Percentiles rank a stretch among this genome's conserved stretches.
phyloP scores from a whole-genome alignment of 92 coral and sea anemone genomes.

The Actinernus sp. region DNA sequence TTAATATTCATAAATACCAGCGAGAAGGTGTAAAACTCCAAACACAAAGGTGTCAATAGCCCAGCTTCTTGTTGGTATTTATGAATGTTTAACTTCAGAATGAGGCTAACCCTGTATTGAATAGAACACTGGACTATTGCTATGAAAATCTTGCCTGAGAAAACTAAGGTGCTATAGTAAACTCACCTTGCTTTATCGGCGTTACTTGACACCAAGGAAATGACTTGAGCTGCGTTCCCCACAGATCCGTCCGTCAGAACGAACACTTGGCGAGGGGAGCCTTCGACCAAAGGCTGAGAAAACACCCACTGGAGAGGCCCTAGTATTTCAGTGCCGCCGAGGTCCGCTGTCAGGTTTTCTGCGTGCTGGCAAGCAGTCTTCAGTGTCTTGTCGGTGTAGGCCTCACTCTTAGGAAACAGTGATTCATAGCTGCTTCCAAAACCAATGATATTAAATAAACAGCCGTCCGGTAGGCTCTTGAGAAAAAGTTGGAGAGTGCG shows the following conservation, averaged over 20 bases:
- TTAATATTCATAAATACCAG: too few species aligned
- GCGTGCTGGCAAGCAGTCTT: slow-evolving; percentile 74
- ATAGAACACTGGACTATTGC: too few species aligned
- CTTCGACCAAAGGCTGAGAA: slow-evolving; percentile 74
- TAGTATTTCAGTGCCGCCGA: slow-evolving; percentile 90
- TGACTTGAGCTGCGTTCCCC: slow-evolving; percentile 79
- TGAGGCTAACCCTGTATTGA: too few species aligned
- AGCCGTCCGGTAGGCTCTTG: slow-evolving; percentile 85
- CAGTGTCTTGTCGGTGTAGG: slow-evolving; percentile 75
- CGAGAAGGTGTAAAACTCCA: too few species aligned
- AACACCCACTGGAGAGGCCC: slow-evolving; percentile 76
- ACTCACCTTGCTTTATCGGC: slow-evolving; percentile 76
- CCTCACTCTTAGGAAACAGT: slow-evolving; percentile 67
- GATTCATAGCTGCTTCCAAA: slow-evolving; percentile 82
- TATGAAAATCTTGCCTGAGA: too few species aligned
- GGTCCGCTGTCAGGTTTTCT: slow-evolving; percentile 59
- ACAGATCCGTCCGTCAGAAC: slow-evolving; percentile 87
- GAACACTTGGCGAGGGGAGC: slow-evolving; percentile 90
- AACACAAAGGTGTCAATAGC: too few species aligned
- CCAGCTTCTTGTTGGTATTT: too few species aligned
- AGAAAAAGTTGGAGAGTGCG: slow-evolving; percentile 80
- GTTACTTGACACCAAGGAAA: slow-evolving; percentile 63
- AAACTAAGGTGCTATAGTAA: too few species aligned
- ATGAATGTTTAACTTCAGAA: too few species aligned
- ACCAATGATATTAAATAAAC: slow-evolving; percentile 87